Evolutionary conservation across 2,888 invertebrate species (phyloP).

Genomic region (Salpingus planirostris): DNA sequence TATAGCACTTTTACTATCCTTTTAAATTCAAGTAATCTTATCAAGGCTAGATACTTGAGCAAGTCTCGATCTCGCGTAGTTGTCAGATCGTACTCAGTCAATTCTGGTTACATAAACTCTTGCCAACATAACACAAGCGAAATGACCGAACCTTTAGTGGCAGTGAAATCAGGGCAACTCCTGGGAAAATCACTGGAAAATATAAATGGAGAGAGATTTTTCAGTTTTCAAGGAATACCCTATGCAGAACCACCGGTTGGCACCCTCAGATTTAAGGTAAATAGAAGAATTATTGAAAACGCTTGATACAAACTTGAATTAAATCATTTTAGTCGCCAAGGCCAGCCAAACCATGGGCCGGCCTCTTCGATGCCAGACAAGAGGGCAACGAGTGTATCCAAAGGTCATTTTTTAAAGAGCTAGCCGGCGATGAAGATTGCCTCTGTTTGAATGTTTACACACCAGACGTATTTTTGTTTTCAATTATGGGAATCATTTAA

Average conservation of each 20-base stretch:
- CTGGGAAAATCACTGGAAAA: background rate
- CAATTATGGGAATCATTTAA: too few species aligned
- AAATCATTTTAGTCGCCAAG: slow-evolving; percentile 16
- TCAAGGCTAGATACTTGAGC: too few species aligned
- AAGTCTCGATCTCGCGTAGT: too few species aligned
- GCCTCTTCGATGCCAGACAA: slow-evolving; percentile 10
- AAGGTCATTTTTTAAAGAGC: slow-evolving; percentile 15
- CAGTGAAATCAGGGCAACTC: background rate
- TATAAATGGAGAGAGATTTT: background rate
- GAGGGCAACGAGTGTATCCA: slow-evolving; percentile 21
- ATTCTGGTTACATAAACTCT: too few species aligned
- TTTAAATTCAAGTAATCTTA: too few species aligned
- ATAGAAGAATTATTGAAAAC: background rate
- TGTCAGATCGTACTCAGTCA: too few species aligned
- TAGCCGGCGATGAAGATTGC: slow-evolving; percentile 28
- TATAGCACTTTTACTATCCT: too few species aligned
- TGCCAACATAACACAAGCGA: too few species aligned
- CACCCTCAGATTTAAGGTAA: background rate
- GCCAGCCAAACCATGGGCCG: slow-evolving; percentile 21
- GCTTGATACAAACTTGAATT: background rate
- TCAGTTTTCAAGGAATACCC: background rate
- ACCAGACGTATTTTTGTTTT: too few species aligned
- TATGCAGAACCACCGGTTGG: background rate
- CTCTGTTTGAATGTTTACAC: slow-evolving; percentile 29
- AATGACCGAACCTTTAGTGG: too few species aligned